These are phyloP conservation scores for Amblyraja radiata DNA, from an alignment of 2,797 vertebrate species.

Conservation along the genomic window DNA sequence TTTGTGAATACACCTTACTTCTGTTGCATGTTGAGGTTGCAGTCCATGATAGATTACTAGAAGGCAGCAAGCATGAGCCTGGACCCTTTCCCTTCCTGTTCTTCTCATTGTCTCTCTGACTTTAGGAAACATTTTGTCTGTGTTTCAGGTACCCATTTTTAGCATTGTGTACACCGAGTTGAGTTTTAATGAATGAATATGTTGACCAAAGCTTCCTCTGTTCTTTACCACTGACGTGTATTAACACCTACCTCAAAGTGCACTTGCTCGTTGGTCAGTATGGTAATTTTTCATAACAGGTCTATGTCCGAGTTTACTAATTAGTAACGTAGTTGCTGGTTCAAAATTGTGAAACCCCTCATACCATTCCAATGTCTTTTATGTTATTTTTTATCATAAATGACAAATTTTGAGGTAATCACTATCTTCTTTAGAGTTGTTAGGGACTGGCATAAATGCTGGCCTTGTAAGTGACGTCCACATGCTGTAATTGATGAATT, in stretches of 20 bases:
- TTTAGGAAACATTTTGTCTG: not conserved
- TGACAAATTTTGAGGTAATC: no score
- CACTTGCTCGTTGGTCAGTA: not conserved
- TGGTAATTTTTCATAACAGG: not conserved
- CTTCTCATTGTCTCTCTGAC: not conserved
- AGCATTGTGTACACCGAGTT: not conserved
- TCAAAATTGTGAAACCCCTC: no score
- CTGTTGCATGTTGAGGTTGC: not conserved
- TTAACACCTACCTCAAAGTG: not conserved
- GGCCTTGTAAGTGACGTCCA: no score
- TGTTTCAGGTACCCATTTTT: not conserved
- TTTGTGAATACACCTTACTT: not conserved
- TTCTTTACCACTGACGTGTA: not conserved
- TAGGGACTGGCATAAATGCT: no score
- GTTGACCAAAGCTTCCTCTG: not conserved
- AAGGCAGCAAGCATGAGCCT: not conserved
- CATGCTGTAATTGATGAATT: not conserved
- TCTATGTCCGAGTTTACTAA: not conserved
- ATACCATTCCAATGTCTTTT: no score
- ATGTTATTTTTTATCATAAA: no score
- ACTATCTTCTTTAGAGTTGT: no score
- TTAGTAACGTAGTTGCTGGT: not conserved
- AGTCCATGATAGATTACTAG: no score
- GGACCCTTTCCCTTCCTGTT: not conserved
- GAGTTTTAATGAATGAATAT: no score